phyloP scores from a whole-genome alignment of 2,888 invertebrate species.

The Ctenicera cuprea region DNA sequence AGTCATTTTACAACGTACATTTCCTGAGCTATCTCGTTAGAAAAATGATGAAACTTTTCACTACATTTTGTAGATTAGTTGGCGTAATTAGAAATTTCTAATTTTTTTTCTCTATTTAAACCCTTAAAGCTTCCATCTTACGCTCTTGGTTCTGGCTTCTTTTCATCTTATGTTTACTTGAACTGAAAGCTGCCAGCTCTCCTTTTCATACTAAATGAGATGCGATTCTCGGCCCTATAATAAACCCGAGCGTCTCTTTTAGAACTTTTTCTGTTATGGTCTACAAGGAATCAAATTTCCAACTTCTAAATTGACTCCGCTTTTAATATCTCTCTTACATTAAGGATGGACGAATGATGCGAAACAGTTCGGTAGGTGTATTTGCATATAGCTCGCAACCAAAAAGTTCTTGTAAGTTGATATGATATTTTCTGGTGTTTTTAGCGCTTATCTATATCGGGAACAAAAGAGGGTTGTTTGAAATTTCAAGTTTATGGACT shows the following conservation, averaged over 20 bases:
- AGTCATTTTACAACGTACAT: too few relatives aligned
- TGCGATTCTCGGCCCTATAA: background rate
- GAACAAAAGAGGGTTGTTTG: background rate
- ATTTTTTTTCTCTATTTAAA: too few relatives aligned
- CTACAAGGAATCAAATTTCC: slow-evolving; percentile 15
- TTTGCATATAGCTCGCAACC: background rate
- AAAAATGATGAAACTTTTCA: too few relatives aligned
- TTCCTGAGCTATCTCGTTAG: too few relatives aligned
- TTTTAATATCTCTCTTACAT: background rate
- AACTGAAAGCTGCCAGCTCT: background rate
- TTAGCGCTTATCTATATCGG: background rate
- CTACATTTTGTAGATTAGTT: too few relatives aligned
- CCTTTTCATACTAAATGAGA: slow-evolving; percentile 26
- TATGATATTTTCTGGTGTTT: background rate
- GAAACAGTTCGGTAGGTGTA: background rate
- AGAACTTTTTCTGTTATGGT: slow-evolving; percentile 6
- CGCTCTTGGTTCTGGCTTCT: background rate
- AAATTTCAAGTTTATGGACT: background rate
- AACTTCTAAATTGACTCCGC: background rate
- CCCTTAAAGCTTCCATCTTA: background rate
- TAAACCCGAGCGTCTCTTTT: background rate
- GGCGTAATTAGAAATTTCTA: too few relatives aligned
- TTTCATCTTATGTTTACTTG: background rate
- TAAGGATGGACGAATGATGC: background rate
- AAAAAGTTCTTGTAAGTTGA: background rate